A percentile compares a stretch with the other conserved stretches of the same genome.
These are phyloP conservation scores for Drosophila ficusphila DNA, from an alignment of 1,140 invertebrate genomes.

Conservation along the genomic window DNA sequence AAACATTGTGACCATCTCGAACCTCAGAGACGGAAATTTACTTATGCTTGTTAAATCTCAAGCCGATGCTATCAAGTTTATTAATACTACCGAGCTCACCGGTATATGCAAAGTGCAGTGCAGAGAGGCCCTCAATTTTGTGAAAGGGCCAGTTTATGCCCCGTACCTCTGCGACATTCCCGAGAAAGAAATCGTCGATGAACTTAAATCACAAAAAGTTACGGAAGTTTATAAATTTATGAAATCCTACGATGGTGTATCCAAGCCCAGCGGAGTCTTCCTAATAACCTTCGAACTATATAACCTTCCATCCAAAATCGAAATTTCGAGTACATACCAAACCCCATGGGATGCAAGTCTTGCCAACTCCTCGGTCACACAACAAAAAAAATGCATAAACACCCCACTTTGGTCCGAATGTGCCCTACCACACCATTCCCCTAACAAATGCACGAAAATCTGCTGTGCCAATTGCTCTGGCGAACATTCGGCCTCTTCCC, in stretches of 20 bases:
- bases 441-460: no score
- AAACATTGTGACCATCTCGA: background rate
- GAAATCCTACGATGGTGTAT: background rate
- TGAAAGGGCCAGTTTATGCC: background rate
- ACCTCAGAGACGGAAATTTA: background rate
- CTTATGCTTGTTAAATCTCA: background rate
- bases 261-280: background rate
- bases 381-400: no score
- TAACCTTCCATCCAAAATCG: background rate
- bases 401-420: no score
- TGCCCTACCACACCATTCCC: no score
- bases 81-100: no score
- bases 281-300: background rate
- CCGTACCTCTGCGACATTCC: background rate
- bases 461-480: no score
- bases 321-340: no score
- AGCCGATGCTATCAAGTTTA: background rate
- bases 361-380: no score
- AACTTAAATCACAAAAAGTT: conserved; percentile 6
- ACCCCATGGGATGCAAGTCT: no score
- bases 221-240: conserved; percentile 1
- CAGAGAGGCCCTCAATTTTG: background rate
- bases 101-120: background rate
- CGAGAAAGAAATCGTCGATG: conserved; percentile 2
- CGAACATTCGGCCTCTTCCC: no score